Percentiles rank a stretch among this genome's conserved stretches.
Evolutionary conservation across 2,797 vertebrate species (phyloP).

Genomic region (Chelidonichthys spinosus): DNA sequence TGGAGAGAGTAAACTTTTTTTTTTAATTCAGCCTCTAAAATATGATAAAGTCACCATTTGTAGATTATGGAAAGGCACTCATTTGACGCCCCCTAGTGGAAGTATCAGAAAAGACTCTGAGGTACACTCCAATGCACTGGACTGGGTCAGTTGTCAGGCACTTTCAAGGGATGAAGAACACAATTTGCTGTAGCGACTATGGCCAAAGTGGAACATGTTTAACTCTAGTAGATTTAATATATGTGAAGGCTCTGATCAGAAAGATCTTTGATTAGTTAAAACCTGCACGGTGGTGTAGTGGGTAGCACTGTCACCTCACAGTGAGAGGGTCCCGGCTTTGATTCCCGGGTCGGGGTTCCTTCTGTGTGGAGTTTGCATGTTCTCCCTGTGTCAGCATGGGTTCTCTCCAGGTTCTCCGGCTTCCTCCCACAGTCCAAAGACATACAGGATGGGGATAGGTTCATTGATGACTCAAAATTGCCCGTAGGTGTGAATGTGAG

Average conservation of each 20-base stretch:
- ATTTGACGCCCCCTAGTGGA: conserved; percentile 45
- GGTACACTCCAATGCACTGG: neutral
- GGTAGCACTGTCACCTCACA: too few species aligned
- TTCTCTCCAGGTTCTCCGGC: too few species aligned
- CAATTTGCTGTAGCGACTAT: neutral
- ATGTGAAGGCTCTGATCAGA: neutral
- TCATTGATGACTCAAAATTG: too few species aligned
- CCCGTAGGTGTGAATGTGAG: too few species aligned
- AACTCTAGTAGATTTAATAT: neutral
- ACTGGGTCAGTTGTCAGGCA: neutral
- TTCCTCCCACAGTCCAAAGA: too few species aligned
- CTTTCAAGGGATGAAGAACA: neutral
- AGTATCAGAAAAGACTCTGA: neutral
- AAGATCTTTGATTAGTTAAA: conserved; percentile 4
- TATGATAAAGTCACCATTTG: neutral
- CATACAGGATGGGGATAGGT: too few species aligned
- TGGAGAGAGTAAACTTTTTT: neutral
- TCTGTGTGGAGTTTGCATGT: too few species aligned
- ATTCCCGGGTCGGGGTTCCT: too few species aligned
- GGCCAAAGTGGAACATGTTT: neutral
- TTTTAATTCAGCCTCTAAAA: neutral
- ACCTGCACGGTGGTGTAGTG: neutral
- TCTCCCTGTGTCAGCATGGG: too few species aligned
- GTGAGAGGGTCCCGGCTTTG: too few species aligned
- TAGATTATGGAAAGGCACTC: neutral